Evolutionary conservation across 2,113 vertebrate species (phyloP).

Genomic region (Chaenocephalus aceratus): DNA sequence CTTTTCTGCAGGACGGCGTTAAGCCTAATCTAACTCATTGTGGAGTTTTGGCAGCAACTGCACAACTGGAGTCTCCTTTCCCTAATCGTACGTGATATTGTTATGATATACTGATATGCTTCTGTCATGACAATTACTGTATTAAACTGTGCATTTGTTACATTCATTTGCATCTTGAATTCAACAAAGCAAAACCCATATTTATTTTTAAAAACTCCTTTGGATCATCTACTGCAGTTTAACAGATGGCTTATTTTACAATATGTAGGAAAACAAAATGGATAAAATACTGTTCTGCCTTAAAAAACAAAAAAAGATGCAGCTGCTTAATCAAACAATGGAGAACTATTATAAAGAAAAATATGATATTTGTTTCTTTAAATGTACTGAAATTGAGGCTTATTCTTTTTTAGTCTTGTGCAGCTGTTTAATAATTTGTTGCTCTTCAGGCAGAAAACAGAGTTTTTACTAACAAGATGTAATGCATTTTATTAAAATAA

Average conservation of each 20-base stretch:
- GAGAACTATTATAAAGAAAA: background rate
- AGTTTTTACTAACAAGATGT: background rate
- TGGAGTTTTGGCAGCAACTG: conserved; percentile 19
- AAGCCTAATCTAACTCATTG: conserved; percentile 19
- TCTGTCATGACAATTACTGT: background rate
- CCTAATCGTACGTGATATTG: background rate
- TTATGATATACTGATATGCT: background rate
- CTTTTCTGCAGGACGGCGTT: conserved; percentile 24
- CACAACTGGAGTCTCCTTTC: conserved; percentile 13
- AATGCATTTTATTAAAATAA: background rate
- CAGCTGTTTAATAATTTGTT: background rate
- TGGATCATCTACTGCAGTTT: background rate
- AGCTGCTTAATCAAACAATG: background rate
- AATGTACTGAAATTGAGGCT: background rate
- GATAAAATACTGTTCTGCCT: background rate
- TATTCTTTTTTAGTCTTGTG: background rate
- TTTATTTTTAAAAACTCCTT: background rate
- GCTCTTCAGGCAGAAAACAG: background rate
- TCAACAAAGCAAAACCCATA: background rate
- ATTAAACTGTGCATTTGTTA: background rate
- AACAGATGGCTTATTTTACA: background rate
- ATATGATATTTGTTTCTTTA: no score
- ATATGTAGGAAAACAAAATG: no score
- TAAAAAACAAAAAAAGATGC: background rate
- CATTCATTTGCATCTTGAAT: background rate